A percentile compares a stretch with the other conserved stretches of the same genome.
phyloP scores from a whole-genome alignment of 2,888 invertebrate species.

The Melitaea athalia region DNA sequence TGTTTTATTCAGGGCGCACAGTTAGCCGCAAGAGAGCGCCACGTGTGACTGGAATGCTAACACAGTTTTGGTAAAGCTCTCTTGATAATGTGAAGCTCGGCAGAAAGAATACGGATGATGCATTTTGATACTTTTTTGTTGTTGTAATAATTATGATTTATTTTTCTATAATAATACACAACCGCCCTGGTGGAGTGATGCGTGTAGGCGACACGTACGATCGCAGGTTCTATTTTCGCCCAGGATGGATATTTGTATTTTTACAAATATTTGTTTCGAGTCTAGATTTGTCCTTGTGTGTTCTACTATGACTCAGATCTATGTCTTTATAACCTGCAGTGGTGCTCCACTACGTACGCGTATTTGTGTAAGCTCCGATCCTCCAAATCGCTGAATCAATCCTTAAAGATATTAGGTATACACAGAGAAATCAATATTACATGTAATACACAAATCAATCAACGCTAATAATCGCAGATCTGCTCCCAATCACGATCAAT shows the following conservation, averaged over 20 bases:
- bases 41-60: conserved; percentile 55
- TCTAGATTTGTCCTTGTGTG: background rate
- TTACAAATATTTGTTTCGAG: background rate
- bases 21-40: conserved; percentile 49
- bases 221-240: too few relatives aligned
- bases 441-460: conserved; percentile 35
- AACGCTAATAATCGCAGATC: conserved; percentile 38
- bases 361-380: too few relatives aligned
- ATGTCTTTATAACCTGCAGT: too few relatives aligned
- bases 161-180: background rate
- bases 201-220: too few relatives aligned
- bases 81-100: conserved; percentile 45
- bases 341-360: too few relatives aligned
- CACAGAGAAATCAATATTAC: background rate
- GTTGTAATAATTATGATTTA: background rate
- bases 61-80: conserved; percentile 54
- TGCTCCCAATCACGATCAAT: conserved; percentile 39
- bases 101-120: conserved; percentile 44
- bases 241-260: too few relatives aligned
- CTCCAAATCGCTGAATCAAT: too few relatives aligned
- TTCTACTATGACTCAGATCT: background rate
- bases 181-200: background rate
- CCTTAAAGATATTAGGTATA: background rate
- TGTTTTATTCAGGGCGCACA: conserved; percentile 62
- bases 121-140: background rate